Evolutionary conservation across 2,113 vertebrate genomes (phyloP), one percentile per base, ranked within the genome.

Genomic region (Hydrolagus affinis): DNA sequence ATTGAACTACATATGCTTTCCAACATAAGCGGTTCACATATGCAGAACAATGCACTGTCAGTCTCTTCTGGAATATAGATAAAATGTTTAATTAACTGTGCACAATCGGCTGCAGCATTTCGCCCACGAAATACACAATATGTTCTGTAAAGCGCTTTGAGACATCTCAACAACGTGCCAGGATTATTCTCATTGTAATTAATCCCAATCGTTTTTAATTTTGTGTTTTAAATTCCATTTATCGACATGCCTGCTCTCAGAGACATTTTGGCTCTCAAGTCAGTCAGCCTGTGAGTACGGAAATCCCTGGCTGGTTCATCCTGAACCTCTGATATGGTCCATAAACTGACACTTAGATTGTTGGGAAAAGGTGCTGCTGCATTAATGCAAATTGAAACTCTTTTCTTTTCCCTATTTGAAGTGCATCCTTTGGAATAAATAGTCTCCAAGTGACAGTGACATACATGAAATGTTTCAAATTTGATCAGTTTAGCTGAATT

Each of bases 381-480:
- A 83, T 83, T 83, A 83, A 83, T 83, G 78, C 32, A 83, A 83
- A 83, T 83, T 59, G 78, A 83, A 78, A 64, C 77, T 17, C 23
- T 83, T 21, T 28, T 64, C 56, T 64, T 75, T 17, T 32, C 57
- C 62, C 78, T 68, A 21, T 66, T 83, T 66, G 78, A 68, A 83
- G 25, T 30, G 28, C 78, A 66, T 66, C 78, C 78, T 83, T 83
- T 30, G 60, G 78, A 83, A 83, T 83, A 83, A 83, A 83, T 83
- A 32, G 60, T 83, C 60, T 83, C 25, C 60, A 83, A 83, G 62
- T 83, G 78, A 83, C 78, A 83, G 78, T 83, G 78, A 83, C 78
- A 64, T 83, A 80, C 23, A 80, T 80, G 77, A 80, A 80, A 80
- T 80, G 62, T 83, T 83, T 83, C 78, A 83, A 62, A 32, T 83